phyloP scores from a whole-genome alignment of 2,113 vertebrate species.

The Ivindomyrus marchei region DNA sequence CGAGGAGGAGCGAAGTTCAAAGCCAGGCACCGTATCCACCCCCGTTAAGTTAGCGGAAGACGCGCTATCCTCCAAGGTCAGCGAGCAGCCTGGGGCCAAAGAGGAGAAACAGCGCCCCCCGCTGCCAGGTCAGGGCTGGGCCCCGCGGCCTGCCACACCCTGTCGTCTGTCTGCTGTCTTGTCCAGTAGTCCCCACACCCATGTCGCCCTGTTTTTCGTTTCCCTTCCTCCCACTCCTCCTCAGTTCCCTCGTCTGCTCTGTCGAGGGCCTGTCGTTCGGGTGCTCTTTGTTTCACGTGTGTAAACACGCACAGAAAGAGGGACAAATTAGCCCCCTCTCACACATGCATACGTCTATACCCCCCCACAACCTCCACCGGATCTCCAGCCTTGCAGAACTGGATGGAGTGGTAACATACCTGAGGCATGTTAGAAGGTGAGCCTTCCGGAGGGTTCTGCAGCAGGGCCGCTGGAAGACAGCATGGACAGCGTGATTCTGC shows the following conservation, averaged over 20 bases:
- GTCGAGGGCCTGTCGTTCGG: no score
- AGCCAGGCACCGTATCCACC: slow-evolving; percentile 13
- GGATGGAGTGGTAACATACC: background rate
- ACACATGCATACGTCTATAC: background rate
- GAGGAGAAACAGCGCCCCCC: slow-evolving; percentile 77
- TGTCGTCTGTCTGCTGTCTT: slow-evolving; percentile 10
- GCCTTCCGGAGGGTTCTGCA: background rate
- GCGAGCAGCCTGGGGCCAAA: slow-evolving; percentile 71
- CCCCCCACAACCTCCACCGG: background rate
- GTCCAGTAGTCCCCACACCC: background rate
- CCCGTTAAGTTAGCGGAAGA: slow-evolving; percentile 20
- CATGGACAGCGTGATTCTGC: background rate
- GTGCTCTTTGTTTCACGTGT: background rate
- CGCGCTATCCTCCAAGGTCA: slow-evolving; percentile 57
- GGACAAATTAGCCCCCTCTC: background rate
- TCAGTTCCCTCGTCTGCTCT: background rate
- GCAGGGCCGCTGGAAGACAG: background rate
- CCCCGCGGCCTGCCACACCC: background rate
- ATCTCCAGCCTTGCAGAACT: background rate
- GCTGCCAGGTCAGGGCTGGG: slow-evolving; percentile 73
- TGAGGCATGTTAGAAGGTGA: background rate
- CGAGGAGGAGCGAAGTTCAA: slow-evolving; percentile 18
- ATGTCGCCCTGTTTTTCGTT: background rate
- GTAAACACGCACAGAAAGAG: background rate
- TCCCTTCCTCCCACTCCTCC: background rate